Base-by-base conservation (phyloP, 2,888 invertebrate species). In the Tetragonisca angustula region DNA sequence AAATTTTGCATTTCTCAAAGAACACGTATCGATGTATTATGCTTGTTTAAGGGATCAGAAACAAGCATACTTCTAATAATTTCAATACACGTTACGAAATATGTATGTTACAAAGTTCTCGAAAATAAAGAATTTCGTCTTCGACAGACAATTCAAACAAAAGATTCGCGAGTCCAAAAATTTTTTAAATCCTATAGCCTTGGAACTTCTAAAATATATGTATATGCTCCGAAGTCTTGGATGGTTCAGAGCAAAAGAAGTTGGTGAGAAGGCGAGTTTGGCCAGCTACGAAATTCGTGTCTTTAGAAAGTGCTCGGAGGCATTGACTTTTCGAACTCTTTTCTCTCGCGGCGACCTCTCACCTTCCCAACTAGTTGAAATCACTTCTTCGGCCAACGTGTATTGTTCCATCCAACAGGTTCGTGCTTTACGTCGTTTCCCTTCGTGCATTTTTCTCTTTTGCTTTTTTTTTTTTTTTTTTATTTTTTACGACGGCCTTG, bases 401-500 rank as follows among this genome's bases (percentile, higher is more conserved):
- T 81, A 87, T 86, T 86, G 77, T 90, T 87, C 74, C 61, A 3
- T 79, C 78, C 79, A 70, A 73, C 76, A 76, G 74, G 81, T 85
- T 78, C 87, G 88, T 90, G 90, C 87, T 88, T 88, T 89, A 89
- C 90, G 59, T 77, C 79, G 86, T 85, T 83, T 83, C 67, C 65
- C 49, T 65, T 70, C 67, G 76, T 54, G 54, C 56, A 73, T 78
- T 70, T 5, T 50, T 50, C 11, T 15, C 4, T 50, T 50, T 50
- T 15, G 1, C 15, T 49, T 13, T 2, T 15, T 50, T 13, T 49
- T 59, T 77, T 80, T 36, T 52, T 32, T 24, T 50, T 32, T 1
- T 4, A 17, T 27, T 43, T 13, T 67, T 52, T 27, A 77, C 81
- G 61, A 75, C 59, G 74, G 52, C 78, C 75, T 82, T 79, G 84